These are phyloP conservation scores for Phylloscopus whistleri DNA, from an alignment of 2,113 vertebrate species.

Conservation along the genomic window DNA sequence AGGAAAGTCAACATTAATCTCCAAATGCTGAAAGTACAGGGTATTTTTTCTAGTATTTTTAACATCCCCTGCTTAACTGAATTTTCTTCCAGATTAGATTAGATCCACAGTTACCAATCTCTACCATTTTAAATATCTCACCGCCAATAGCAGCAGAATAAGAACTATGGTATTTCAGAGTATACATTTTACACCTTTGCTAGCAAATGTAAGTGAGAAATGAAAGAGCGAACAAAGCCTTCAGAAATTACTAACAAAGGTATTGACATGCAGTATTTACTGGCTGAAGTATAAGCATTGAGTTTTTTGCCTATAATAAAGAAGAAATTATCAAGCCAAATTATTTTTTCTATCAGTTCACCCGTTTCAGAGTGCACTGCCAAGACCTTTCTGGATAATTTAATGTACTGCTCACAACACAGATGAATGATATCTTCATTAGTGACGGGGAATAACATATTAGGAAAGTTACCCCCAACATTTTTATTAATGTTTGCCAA, in stretches of 20 bases:
- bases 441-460: background rate
- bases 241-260: background rate
- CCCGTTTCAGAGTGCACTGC: background rate
- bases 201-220: background rate
- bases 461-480: background rate
- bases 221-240: background rate
- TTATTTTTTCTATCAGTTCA: background rate
- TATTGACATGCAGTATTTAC: background rate
- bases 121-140: background rate
- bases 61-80: background rate
- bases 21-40: background rate
- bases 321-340: conserved; percentile 25
- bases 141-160: background rate
- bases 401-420: conserved; percentile 18
- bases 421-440: conserved; percentile 34
- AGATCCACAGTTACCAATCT: background rate
- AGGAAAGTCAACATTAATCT: background rate
- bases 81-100: background rate
- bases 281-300: background rate
- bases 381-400: conserved; percentile 34
- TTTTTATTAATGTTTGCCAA: conserved; percentile 5
- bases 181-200: background rate
- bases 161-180: background rate
- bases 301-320: background rate
- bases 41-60: background rate